Base-by-base conservation (phyloP, 1,140 invertebrate genomes). In the Anthonomus grandis region DNA sequence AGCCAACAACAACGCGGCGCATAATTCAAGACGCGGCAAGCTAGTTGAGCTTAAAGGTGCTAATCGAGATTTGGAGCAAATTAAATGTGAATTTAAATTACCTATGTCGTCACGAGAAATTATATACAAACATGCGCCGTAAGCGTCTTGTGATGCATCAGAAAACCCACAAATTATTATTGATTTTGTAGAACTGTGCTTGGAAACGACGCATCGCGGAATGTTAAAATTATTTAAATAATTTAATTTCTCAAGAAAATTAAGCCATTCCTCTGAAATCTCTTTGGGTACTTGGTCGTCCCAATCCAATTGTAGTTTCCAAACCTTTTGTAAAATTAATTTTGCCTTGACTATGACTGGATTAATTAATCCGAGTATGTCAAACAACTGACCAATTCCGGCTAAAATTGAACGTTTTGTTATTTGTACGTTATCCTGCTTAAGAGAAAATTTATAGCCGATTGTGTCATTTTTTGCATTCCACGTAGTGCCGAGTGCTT, bases 241-340 rank as follows among this genome's bases (percentile, higher is more conserved):
- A n/a, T n/a, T 9, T 5, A 50, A 37, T 50, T 36, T 8, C 2
- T 50, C 21, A n/a, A 36, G 10, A 50, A 50, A 37, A 50, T 38
- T 19, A 36, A 19, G 10, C 47, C 47, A 50, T 6, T 44, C 37
- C 13, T 13, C 45, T 13, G 18, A 8, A 12, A 53, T 45, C 10
- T 19, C 18, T 21, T 44, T 17, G 18, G 65, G 57, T 38, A 72
- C 12, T 12, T 0, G 3, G 18, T 67, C 55, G 54, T 76, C 72
- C 76, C 75, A 78, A 3, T 65, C 60, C 8, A 68, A 21, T 15
- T 67, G 49, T 21, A 3, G 9, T 31, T 59, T 34, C 73, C 75
- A 74, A 1, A 77, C 8, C 13, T 62, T 51, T 67, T 78, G 75
- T 19, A 78, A 60, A 2, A 77, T 41, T 6, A 74, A 57, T 61